A percentile compares a stretch with the other conserved stretches of the same genome.
Conservation (phyloP, 2,888 invertebrate species). For the Keiferia lycopersicella region DNA sequence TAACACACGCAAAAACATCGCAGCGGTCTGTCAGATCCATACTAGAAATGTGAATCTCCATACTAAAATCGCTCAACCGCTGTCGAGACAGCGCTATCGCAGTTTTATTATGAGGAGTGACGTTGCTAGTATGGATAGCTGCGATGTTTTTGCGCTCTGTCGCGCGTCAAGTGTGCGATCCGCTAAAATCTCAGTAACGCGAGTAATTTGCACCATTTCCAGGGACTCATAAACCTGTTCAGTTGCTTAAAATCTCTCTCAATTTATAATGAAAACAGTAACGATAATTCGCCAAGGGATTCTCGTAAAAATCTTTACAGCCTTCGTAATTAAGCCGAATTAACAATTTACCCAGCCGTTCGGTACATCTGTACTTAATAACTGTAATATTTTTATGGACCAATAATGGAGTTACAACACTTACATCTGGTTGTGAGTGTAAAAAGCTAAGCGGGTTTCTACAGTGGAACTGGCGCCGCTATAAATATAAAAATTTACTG, state of each 20-base stretch:
- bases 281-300: constrained; percentile 58
- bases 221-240: constrained; percentile 26
- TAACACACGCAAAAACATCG: no score
- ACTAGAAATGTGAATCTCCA: no score
- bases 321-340: constrained; percentile 69
- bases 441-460: constrained; percentile 38
- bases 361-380: constrained; percentile 68
- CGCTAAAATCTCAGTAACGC: constrained; percentile 13
- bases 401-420: constrained; percentile 48
- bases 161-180: no score
- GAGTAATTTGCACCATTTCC: constrained; percentile 23
- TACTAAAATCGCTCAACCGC: no score
- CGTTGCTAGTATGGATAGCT: no score
- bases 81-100: no score
- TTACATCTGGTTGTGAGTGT: constrained; percentile 40
- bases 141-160: no score
- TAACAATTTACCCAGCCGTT: constrained; percentile 68
- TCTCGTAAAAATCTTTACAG: constrained; percentile 71
- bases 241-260: constrained; percentile 49
- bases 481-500: no score
- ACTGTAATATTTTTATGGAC: constrained; percentile 64
- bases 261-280: constrained; percentile 69
- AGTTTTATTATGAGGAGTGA: no score
- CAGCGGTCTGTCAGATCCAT: no score
- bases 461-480: no score